Evolutionary conservation across 2,888 invertebrate genomes (phyloP), one percentile per base, ranked within the genome.

Genomic region (Eilema sororculum): DNA sequence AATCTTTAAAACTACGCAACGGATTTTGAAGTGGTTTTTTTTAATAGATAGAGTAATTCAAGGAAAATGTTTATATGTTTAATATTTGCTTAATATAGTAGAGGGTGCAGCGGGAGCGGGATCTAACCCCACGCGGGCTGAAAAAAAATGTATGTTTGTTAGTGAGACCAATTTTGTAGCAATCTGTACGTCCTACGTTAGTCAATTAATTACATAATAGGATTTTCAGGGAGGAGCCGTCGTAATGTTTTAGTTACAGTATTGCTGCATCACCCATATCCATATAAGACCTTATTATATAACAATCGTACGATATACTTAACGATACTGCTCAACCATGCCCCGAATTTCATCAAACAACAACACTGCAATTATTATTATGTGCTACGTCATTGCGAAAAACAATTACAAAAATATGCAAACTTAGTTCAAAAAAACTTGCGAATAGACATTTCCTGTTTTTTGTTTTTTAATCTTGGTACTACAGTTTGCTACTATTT

Each of bases 371-470:
- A 4, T 28, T 28, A 28, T 5, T 33, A 33, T 8, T n/a, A n/a
- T n/a, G n/a, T n/a, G n/a, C 13, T 24, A 24, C 33, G 24, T 37
- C 8, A 24, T 62, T 62, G 62, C 62, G 62, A 62, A 62, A 62
- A 62, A 62, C 3, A 41, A 25, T 41, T 62, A 25, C 62, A 62
- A 25, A 62, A 62, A 62, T 41, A 41, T 41, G 24, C 41, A 24
- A 25, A 62, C 16, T 41, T 10, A 52, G 52, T 52, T 52, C 8
- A 52, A 52, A 41, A 46, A 52, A 25, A 62, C 8, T 24, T 25
- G 2, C 16, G 24, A 62, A 62, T 3, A 9, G 24, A 25, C 62
- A 41, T 62, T 62, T 41, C 62, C 62, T 41, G 62, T 37, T 37
- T 22, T 41, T 41, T 16, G 41, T 37, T n/a, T 60, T 60, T 37